Evolutionary conservation across 2,113 vertebrate species (phyloP).

Genomic region (Gobius niger): DNA sequence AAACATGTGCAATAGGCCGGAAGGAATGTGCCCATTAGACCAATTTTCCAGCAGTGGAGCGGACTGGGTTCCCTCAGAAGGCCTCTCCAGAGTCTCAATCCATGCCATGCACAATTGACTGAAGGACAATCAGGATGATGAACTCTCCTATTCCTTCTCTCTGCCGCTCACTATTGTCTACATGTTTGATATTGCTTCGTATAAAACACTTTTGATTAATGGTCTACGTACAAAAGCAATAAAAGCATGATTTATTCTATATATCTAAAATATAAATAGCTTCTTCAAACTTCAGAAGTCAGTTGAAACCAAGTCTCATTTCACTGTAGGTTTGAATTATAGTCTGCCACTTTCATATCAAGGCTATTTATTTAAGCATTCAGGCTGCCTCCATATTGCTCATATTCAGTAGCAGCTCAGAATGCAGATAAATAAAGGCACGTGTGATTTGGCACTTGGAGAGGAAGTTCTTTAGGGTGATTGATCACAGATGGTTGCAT

Average conservation of each 20-base stretch:
- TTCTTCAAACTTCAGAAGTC: neutral
- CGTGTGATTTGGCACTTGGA: constrained; percentile 37
- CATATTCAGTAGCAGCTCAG: neutral
- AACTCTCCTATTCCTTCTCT: no score
- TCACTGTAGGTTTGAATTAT: neutral
- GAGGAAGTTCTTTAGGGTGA: constrained; percentile 32
- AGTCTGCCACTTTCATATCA: neutral
- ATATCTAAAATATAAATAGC: neutral
- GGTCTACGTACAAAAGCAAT: no score
- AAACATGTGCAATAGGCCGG: no score
- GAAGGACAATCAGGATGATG: no score
- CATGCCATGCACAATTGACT: no score
- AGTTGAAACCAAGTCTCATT: neutral
- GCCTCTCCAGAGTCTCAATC: no score
- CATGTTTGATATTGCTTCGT: no score
- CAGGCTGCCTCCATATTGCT: neutral
- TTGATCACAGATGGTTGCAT: constrained; percentile 49
- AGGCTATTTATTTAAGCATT: constrained; percentile 2
- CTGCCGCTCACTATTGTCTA: no score
- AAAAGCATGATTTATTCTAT: constrained; percentile 7
- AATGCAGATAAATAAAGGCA: constrained; percentile 13
- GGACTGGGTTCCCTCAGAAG: no score
- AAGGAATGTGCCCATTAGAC: no score
- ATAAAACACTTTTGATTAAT: no score
- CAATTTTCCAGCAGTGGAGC: no score